Conservation (phyloP, 2,113 vertebrate genomes). For the Channa argus region DNA sequence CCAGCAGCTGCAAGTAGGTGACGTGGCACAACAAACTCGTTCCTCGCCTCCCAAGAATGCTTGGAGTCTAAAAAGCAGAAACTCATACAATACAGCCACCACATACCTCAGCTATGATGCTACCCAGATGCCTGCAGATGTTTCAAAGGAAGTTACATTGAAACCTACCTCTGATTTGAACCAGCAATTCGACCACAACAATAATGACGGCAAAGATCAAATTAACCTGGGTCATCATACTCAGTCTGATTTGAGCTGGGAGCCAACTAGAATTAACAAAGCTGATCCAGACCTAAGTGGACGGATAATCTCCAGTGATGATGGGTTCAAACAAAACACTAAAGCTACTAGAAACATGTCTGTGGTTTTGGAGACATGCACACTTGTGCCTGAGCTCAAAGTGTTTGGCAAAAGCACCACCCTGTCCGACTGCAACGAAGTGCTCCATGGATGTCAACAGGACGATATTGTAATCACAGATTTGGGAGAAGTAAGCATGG, state of each 20-base stretch:
- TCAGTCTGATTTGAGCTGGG: not conserved
- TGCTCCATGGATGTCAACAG: slow-evolving; percentile 4
- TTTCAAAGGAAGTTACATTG: not conserved
- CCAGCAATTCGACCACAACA: slow-evolving; percentile 39
- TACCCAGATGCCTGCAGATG: not conserved
- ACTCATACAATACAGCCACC: not conserved
- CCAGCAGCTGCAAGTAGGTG: slow-evolving; percentile 6
- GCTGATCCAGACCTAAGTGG: not conserved
- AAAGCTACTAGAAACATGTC: slow-evolving; percentile 52
- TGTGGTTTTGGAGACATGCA: slow-evolving; percentile 81
- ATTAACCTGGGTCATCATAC: not conserved
- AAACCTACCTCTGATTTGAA: slow-evolving; percentile 48
- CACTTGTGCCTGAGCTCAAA: slow-evolving; percentile 83
- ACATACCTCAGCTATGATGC: slow-evolving; percentile 25
- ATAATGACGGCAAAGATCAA: slow-evolving; percentile 4
- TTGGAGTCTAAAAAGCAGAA: not conserved
- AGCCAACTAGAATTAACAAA: not conserved
- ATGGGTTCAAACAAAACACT: not conserved
- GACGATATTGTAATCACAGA: slow-evolving; percentile 60
- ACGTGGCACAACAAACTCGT: not conserved
- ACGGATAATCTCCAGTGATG: not conserved
- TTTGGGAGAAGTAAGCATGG: slow-evolving; percentile 53
- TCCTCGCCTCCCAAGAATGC: slow-evolving; percentile 3
- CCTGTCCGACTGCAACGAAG: slow-evolving; percentile 25
- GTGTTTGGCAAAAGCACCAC: slow-evolving; percentile 70